A percentile compares a stretch with the other conserved stretches of the same genome.
Evolutionary conservation across 2,113 vertebrate genomes (phyloP).

Genomic region (Anoplopoma fimbria): DNA sequence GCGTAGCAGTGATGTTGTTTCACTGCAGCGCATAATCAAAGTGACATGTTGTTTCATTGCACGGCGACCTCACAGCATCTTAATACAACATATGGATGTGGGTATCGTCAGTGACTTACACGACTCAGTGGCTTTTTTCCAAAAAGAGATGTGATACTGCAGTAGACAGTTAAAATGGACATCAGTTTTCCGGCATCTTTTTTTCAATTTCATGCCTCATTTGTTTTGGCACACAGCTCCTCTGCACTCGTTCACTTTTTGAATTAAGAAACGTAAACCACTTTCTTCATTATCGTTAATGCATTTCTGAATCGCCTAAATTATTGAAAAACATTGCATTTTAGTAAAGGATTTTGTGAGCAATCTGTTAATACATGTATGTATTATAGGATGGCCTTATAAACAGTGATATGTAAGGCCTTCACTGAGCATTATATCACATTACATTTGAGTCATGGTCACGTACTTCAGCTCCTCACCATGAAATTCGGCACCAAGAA

Average conservation of each 20-base stretch:
- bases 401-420: not conserved
- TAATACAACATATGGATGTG: slow-evolving; percentile 13
- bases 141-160: slow-evolving; percentile 18
- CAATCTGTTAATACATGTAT: not conserved
- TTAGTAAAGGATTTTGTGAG: not conserved
- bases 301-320: not conserved
- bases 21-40: slow-evolving; percentile 47
- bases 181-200: not conserved
- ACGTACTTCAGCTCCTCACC: not conserved
- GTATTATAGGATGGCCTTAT: not conserved
- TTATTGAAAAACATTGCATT: not conserved
- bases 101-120: not conserved
- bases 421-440: slow-evolving; percentile 5
- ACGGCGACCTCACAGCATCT: not conserved
- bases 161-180: not conserved
- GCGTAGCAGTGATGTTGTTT: slow-evolving; percentile 9
- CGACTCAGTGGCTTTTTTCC: not conserved
- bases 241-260: not conserved
- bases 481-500: slow-evolving; percentile 27
- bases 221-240: slow-evolving; percentile 16
- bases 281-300: slow-evolving; percentile 2
- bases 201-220: slow-evolving; percentile 66
- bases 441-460: slow-evolving; percentile 15
- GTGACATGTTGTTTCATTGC: slow-evolving; percentile 53
- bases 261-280: not conserved